These are phyloP conservation scores for Ceyx melanurus DNA, from an alignment of 2,113 vertebrate species.

Conservation along the genomic window DNA sequence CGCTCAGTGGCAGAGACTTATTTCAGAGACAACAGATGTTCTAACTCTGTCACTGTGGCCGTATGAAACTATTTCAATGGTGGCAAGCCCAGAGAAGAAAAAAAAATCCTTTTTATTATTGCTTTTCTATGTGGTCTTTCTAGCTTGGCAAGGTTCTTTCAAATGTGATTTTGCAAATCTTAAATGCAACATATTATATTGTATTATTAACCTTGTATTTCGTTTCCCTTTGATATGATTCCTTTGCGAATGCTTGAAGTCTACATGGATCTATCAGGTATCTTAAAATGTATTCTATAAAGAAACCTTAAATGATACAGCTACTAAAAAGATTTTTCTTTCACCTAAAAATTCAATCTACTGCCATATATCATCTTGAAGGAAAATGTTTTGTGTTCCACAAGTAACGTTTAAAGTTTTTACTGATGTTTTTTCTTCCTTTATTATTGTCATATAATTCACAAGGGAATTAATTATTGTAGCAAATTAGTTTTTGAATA, in stretches of 20 bases:
- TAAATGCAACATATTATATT: constrained; percentile 53
- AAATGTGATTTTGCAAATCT: constrained; percentile 41
- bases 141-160: constrained; percentile 35
- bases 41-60: constrained; percentile 26
- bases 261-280: constrained; percentile 23
- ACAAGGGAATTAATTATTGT: neutral
- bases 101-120: constrained; percentile 51
- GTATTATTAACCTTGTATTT: constrained; percentile 69
- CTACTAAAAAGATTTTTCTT: constrained; percentile 6
- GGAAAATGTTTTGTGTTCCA: neutral
- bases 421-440: neutral
- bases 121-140: constrained; percentile 2
- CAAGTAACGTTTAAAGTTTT: neutral
- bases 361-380: neutral
- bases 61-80: constrained; percentile 16
- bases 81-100: constrained; percentile 21
- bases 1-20: neutral
- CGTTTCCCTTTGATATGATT: constrained; percentile 59
- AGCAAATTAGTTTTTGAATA: neutral
- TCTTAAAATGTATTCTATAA: constrained; percentile 58
- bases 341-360: neutral
- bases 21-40: constrained; percentile 40
- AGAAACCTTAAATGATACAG: constrained; percentile 60
- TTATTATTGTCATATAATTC: neutral
- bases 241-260: constrained; percentile 53